Percentiles rank a stretch among this genome's conserved stretches.
Conservation (phyloP, 1,140 invertebrate species). For the Harlomillsia oculata region DNA sequence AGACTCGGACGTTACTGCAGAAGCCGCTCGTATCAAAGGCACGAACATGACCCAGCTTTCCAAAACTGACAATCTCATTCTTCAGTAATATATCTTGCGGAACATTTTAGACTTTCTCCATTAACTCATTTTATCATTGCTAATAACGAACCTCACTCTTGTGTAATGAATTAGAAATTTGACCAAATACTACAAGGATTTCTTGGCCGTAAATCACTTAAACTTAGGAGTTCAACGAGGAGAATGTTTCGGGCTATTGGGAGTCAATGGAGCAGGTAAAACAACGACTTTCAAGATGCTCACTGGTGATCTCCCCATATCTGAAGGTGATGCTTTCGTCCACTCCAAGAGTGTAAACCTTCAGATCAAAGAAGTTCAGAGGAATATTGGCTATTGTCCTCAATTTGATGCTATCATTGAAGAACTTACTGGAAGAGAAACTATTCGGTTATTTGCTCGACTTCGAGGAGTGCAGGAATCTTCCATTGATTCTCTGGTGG, state of each 20-base stretch:
- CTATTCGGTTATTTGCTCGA: conserved; percentile 60
- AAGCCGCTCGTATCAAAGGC: conserved; percentile 41
- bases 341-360: conserved; percentile 42
- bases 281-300: conserved; percentile 82
- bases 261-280: conserved; percentile 42
- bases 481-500: conserved; percentile 38
- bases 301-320: conserved; percentile 62
- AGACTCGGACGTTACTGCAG: conserved; percentile 46
- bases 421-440: conserved; percentile 68
- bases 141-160: not conserved
- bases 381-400: conserved; percentile 45
- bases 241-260: conserved; percentile 28
- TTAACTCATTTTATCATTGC: not conserved
- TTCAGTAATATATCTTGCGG: conserved; percentile 35
- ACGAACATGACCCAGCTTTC: conserved; percentile 35
- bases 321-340: conserved; percentile 51
- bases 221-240: conserved; percentile 19
- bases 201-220: conserved; percentile 37
- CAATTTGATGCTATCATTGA: conserved; percentile 65
- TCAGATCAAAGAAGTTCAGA: conserved; percentile 43
- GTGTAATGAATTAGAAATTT: conserved; percentile 9
- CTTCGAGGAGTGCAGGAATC: conserved; percentile 56
- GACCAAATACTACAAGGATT: conserved; percentile 33
- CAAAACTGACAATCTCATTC: conserved; percentile 38
- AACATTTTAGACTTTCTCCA: not conserved